Percentiles rank a stretch among this genome's conserved stretches.
phyloP scores from a whole-genome alignment of 2,797 vertebrate species.

The Sebastes kiyomatsui region DNA sequence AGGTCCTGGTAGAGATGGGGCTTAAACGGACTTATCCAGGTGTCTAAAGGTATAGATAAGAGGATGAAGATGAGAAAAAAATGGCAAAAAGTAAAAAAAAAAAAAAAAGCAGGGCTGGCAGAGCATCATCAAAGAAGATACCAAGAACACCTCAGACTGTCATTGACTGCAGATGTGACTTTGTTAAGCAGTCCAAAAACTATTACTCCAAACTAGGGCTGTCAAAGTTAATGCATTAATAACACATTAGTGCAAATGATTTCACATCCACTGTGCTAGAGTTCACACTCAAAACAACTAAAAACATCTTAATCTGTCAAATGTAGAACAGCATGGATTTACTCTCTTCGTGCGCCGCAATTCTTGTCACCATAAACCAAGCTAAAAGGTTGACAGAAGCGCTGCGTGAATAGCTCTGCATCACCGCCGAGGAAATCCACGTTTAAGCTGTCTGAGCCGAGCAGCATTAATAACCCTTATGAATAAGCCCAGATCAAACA shows the following conservation, averaged over 20 bases:
- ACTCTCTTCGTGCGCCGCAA: not conserved
- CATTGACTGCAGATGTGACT: not conserved
- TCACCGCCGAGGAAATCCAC: conserved; percentile 5
- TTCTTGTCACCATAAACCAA: conserved; percentile 12
- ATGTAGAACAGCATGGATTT: conserved; percentile 15
- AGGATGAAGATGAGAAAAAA: not conserved
- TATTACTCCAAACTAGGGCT: not conserved
- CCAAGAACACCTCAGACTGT: not conserved
- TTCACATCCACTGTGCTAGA: not conserved
- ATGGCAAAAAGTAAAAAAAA: no score
- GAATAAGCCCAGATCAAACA: conserved; percentile 2
- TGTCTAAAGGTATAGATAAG: not conserved
- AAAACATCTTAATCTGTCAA: not conserved
- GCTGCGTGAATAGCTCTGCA: not conserved
- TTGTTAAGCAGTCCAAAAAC: not conserved
- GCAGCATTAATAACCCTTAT: conserved; percentile 8
- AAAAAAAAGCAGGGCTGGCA: not conserved
- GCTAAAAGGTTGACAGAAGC: conserved; percentile 1
- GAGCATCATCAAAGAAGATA: not conserved
- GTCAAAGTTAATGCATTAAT: no score
- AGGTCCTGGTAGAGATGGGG: not conserved
- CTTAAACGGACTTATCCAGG: conserved; percentile 29
- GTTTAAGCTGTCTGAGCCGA: conserved; percentile 14
- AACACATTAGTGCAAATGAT: not conserved
- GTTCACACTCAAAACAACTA: not conserved